Conservation (phyloP, 2,888 invertebrate species). For the Ceramica pisi region DNA sequence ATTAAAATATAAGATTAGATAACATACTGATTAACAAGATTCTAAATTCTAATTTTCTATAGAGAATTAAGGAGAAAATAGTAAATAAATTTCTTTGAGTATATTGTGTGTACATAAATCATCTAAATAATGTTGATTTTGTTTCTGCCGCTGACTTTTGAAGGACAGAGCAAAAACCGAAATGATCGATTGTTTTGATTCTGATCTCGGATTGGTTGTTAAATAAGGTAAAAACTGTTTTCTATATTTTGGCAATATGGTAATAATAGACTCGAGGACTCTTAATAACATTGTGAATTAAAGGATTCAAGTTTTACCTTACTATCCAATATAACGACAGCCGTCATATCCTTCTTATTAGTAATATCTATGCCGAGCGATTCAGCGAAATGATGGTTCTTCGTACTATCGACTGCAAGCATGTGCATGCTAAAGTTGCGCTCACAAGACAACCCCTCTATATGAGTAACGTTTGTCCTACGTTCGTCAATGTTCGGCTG, state of each 20-base stretch:
- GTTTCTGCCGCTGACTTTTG: neutral
- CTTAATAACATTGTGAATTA: neutral
- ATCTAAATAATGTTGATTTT: neutral
- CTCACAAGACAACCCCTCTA: constrained; percentile 88
- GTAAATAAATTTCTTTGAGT: too few species aligned
- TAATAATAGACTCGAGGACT: neutral
- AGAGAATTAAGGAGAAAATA: too few species aligned
- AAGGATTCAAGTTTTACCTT: constrained; percentile 86
- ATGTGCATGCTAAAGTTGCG: constrained; percentile 82
- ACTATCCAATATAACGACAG: constrained; percentile 93
- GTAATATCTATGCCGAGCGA: constrained; percentile 93
- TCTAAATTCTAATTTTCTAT: too few species aligned
- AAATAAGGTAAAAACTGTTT: neutral
- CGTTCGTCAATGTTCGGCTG: constrained; percentile 60
- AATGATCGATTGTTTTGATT: neutral
- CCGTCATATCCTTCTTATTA: constrained; percentile 91
- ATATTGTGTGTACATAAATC: too few species aligned
- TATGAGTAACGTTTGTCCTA: constrained; percentile 74
- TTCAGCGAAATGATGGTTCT: constrained; percentile 94
- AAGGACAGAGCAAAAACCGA: neutral
- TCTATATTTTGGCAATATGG: neutral
- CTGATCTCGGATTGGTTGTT: neutral
- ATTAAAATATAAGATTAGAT: too few species aligned
- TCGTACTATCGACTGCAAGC: constrained; percentile 94
- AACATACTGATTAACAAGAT: too few species aligned